Conservation (phyloP, 2,888 invertebrate species). For the Seira musarum region DNA sequence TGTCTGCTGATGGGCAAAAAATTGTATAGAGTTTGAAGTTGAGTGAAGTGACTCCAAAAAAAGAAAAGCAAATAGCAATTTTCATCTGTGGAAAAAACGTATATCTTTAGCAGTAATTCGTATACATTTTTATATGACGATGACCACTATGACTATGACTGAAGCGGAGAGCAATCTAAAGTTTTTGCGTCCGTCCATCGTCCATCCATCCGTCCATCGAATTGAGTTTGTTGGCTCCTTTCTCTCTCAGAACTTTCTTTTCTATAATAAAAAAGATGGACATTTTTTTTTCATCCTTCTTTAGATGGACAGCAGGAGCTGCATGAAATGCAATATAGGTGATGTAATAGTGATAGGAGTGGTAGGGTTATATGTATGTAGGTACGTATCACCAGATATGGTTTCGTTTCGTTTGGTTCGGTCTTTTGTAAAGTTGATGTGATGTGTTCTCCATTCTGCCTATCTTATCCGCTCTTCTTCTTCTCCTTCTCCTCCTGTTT, state of each 20-base stretch:
- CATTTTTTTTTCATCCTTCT: slow-evolving; percentile 39
- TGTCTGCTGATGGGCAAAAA: slow-evolving; percentile 24
- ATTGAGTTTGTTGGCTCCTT: slow-evolving; percentile 43
- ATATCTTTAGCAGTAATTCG: background rate
- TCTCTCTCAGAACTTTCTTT: slow-evolving; percentile 26
- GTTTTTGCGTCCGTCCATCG: slow-evolving; percentile 49
- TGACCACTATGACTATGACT: no score
- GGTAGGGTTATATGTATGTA: background rate
- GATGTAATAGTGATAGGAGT: no score
- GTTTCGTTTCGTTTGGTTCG: background rate
- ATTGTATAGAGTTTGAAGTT: slow-evolving; percentile 32
- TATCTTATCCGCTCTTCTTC: slow-evolving; percentile 15
- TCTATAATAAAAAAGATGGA: slow-evolving; percentile 16
- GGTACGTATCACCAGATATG: background rate
- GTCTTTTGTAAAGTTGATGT: slow-evolving; percentile 10
- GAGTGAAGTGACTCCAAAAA: slow-evolving; percentile 44
- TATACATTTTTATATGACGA: background rate
- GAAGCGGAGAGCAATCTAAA: slow-evolving; percentile 23
- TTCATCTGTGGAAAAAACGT: background rate
- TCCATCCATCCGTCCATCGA: slow-evolving; percentile 58
- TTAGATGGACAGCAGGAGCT: slow-evolving; percentile 14
- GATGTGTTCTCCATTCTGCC: background rate
- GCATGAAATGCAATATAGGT: no score
- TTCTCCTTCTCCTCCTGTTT: slow-evolving; percentile 20
- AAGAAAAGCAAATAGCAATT: slow-evolving; percentile 13